Conservation (phyloP, 2,113 vertebrate species). For the Strigops habroptila region DNA sequence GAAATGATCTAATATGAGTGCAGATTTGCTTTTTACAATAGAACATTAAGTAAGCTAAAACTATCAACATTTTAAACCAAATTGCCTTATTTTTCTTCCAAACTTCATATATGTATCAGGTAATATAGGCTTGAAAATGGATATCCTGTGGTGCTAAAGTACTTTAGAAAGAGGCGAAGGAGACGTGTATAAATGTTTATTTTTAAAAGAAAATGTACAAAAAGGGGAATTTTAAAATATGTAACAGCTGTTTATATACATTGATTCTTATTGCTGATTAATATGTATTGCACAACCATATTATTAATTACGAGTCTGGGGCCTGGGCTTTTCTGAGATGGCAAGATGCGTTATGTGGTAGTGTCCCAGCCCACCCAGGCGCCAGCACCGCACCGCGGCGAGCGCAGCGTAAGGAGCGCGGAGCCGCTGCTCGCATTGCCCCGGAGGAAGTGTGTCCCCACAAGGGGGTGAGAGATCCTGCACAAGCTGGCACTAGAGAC, state of each 20-base stretch:
- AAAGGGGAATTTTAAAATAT: slow-evolving; percentile 83
- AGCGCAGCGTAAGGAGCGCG: neutral
- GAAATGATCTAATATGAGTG: slow-evolving; percentile 66
- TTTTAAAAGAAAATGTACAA: slow-evolving; percentile 85
- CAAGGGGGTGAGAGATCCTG: neutral
- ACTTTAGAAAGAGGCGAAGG: slow-evolving; percentile 80
- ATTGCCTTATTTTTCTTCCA: slow-evolving; percentile 91
- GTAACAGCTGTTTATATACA: slow-evolving; percentile 86
- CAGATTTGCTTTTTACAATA: slow-evolving; percentile 79
- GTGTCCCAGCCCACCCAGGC: slow-evolving; percentile 57
- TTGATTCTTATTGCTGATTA: slow-evolving; percentile 89
- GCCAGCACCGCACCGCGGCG: neutral
- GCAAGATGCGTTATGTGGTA: neutral
- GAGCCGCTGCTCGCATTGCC: neutral
- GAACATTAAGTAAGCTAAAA: slow-evolving; percentile 82
- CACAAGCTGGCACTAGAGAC: slow-evolving; percentile 40
- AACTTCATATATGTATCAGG: slow-evolving; percentile 88
- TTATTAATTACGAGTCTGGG: slow-evolving; percentile 68
- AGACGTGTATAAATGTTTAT: slow-evolving; percentile 86
- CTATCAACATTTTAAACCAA: slow-evolving; percentile 88
- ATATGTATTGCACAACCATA: slow-evolving; percentile 84
- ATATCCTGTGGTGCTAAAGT: slow-evolving; percentile 95
- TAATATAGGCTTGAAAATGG: slow-evolving; percentile 89
- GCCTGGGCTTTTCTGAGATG: slow-evolving; percentile 64
- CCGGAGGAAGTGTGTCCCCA: neutral